Evolutionary conservation across 92 coral and sea anemone species (phyloP).

Genomic region (Palythoa grandiflora): DNA sequence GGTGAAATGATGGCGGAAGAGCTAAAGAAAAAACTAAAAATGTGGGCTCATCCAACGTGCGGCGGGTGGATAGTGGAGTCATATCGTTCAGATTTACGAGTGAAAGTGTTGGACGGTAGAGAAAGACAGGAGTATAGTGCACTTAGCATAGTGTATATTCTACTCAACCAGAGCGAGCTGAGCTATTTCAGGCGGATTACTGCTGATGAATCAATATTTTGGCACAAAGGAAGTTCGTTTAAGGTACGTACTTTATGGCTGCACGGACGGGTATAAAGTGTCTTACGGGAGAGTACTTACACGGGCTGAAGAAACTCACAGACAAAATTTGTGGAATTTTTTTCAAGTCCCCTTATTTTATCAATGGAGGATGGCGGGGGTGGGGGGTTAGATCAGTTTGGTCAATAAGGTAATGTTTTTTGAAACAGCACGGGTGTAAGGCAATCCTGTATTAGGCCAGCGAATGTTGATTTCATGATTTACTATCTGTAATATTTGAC

Average conservation of each 20-base stretch:
- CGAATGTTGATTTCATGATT: too few relatives aligned
- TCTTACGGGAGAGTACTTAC: neutral
- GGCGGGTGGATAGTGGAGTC: constrained; percentile 42
- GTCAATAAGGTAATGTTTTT: too few relatives aligned
- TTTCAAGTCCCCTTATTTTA: too few relatives aligned
- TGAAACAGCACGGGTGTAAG: too few relatives aligned
- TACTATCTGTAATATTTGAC: too few relatives aligned
- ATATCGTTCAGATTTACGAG: constrained; percentile 27
- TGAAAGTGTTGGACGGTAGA: constrained; percentile 21
- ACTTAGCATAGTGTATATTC: constrained; percentile 23
- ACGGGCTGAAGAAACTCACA: neutral
- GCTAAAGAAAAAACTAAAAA: constrained; percentile 2
- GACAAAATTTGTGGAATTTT: too few relatives aligned
- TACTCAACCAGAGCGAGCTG: constrained; percentile 8
- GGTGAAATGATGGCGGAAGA: constrained; percentile 11
- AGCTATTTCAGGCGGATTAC: constrained; percentile 16
- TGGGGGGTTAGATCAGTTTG: too few relatives aligned
- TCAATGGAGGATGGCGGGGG: too few relatives aligned
- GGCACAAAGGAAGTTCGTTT: constrained; percentile 45
- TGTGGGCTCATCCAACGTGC: constrained; percentile 30
- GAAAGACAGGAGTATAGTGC: constrained; percentile 17
- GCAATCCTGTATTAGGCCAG: too few relatives aligned
- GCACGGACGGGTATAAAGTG: neutral
- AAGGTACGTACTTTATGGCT: constrained; percentile 5
- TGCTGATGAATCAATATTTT: constrained; percentile 23